Evolutionary conservation across 2,888 invertebrate genomes (phyloP).

Genomic region (Philopedon plagiatum): DNA sequence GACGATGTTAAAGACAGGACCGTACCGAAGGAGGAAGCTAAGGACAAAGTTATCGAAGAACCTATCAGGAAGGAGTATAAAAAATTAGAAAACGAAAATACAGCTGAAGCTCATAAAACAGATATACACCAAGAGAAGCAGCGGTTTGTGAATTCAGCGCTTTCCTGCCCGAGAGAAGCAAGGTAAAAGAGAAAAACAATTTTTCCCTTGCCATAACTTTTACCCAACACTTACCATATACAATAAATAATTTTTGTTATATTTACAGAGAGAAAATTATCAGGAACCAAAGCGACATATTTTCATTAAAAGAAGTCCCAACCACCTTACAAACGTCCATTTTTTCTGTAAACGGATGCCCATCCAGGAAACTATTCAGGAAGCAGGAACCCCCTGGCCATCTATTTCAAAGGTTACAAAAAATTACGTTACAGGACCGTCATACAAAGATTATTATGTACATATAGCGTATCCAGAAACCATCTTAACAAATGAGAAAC

Average conservation of each 20-base stretch:
- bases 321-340: slow-evolving; percentile 53
- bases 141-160: slow-evolving; percentile 16
- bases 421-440: too few species aligned
- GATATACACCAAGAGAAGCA: background rate
- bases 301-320: slow-evolving; percentile 54
- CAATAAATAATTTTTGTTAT: background rate
- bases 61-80: slow-evolving; percentile 12
- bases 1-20: background rate
- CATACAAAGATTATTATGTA: too few species aligned
- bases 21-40: background rate
- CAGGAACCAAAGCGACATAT: slow-evolving; percentile 60
- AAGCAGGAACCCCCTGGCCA: slow-evolving; percentile 43
- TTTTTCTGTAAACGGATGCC: slow-evolving; percentile 58
- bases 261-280: slow-evolving; percentile 46
- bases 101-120: background rate
- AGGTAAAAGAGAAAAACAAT: too few species aligned
- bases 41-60: background rate
- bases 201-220: too few species aligned
- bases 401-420: slow-evolving; percentile 34
- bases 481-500: too few species aligned
- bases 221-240: too few species aligned
- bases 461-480: too few species aligned
- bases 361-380: slow-evolving; percentile 53
- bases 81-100: background rate
- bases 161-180: slow-evolving; percentile 11